Conservation (phyloP, 2,888 invertebrate species). For the Osmoderma eremita region DNA sequence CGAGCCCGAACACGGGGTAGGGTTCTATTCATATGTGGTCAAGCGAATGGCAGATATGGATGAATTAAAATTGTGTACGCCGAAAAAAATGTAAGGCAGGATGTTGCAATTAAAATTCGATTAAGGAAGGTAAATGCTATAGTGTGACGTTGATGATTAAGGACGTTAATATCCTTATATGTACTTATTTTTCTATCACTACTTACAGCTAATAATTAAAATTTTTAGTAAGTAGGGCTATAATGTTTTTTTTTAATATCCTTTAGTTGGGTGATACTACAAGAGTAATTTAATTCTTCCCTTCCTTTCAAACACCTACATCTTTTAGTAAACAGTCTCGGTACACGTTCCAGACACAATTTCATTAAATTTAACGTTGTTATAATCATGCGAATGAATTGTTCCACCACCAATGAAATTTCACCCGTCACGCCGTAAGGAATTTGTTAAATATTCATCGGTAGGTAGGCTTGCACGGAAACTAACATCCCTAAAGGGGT, state of each 20-base stretch:
- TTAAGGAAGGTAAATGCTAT: conserved; percentile 40
- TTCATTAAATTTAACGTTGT: conserved; percentile 24
- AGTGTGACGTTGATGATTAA: neutral
- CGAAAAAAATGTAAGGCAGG: conserved; percentile 40
- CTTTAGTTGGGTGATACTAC: neutral
- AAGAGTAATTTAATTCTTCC: neutral
- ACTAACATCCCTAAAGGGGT: conserved; percentile 41
- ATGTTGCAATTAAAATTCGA: conserved; percentile 51
- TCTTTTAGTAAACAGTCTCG: neutral
- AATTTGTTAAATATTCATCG: conserved; percentile 42
- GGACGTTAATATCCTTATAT: no score
- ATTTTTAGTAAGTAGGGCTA: neutral
- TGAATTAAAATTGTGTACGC: conserved; percentile 46
- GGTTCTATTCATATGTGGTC: conserved; percentile 58
- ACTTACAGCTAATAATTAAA: neutral
- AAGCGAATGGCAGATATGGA: conserved; percentile 59
- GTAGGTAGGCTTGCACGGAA: conserved; percentile 33
- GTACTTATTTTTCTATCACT: no score
- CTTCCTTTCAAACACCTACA: neutral
- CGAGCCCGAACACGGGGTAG: conserved; percentile 44
- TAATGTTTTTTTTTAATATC: neutral
- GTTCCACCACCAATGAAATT: conserved; percentile 16
- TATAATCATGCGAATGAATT: conserved; percentile 12
- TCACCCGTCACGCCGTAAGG: conserved; percentile 14
- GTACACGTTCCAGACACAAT: neutral